phyloP scores from a whole-genome alignment of 1,140 invertebrate genomes.

The Aphaenogaster floridana region DNA sequence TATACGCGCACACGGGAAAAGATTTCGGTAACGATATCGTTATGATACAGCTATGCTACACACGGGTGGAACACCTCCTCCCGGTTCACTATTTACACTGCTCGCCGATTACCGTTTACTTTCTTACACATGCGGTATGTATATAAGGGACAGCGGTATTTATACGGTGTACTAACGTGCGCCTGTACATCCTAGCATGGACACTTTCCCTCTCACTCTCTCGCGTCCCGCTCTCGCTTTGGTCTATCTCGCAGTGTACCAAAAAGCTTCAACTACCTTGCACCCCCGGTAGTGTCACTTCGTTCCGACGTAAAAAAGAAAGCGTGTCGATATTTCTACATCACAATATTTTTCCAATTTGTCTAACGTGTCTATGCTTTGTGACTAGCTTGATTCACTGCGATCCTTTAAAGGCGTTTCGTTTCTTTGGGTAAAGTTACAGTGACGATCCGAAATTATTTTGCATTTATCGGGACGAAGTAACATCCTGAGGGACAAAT shows the following conservation, averaged over 20 bases:
- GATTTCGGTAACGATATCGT: constrained; percentile 79
- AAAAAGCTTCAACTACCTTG: background rate
- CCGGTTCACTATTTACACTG: constrained; percentile 76
- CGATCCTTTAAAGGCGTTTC: background rate
- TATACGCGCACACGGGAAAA: constrained; percentile 48
- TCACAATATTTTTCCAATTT: constrained; percentile 2
- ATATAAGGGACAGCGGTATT: constrained; percentile 64
- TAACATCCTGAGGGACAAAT: constrained; percentile 20
- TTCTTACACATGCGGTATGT: constrained; percentile 68
- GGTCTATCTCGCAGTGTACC: constrained; percentile 48
- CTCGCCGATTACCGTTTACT: constrained; percentile 71
- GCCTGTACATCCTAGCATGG: constrained; percentile 61
- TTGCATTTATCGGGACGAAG: constrained; percentile 20
- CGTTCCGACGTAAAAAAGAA: constrained; percentile 16
- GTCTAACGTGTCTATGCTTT: background rate
- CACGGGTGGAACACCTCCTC: constrained; percentile 50
- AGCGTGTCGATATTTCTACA: background rate
- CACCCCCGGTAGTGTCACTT: constrained; percentile 10
- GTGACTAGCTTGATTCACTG: constrained; percentile 23
- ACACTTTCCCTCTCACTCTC: constrained; percentile 53
- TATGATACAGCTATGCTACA: constrained; percentile 81
- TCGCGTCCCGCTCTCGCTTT: constrained; percentile 43
- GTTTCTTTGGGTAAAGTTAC: constrained; percentile 7
- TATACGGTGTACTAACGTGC: constrained; percentile 62
- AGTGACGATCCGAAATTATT: background rate